Percentiles rank a stretch among this genome's conserved stretches.
Evolutionary conservation across 2,888 invertebrate genomes (phyloP).

Genomic region (Myathropa florea): DNA sequence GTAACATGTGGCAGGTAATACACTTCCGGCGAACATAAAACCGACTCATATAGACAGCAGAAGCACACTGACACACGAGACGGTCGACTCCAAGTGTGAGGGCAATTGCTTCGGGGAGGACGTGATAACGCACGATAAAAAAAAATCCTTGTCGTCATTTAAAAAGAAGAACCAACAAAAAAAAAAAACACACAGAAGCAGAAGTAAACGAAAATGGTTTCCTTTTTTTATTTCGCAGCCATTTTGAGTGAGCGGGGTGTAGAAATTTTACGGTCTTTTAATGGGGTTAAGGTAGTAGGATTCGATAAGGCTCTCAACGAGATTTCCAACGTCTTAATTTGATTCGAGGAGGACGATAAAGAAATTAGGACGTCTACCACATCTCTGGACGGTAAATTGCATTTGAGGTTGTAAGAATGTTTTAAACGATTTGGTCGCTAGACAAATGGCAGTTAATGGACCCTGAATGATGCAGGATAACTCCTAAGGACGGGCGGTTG

Average conservation of each 20-base stretch:
- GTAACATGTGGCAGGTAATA: constrained; percentile 66
- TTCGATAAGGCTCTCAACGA: constrained; percentile 38
- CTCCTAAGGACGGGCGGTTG: too few species aligned
- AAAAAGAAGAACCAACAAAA: constrained; percentile 12
- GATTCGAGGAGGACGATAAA: constrained; percentile 33
- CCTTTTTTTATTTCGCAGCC: constrained; percentile 6
- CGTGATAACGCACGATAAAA: constrained; percentile 53
- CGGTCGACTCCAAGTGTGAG: not conserved
- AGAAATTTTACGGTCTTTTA: constrained; percentile 31
- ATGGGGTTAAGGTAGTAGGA: constrained; percentile 38
- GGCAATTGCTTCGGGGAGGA: constrained; percentile 5
- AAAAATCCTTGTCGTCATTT: constrained; percentile 41
- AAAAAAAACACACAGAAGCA: not conserved
- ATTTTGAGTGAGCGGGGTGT: not conserved
- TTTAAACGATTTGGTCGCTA: too few species aligned
- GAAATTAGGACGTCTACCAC: constrained; percentile 5
- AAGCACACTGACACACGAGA: not conserved
- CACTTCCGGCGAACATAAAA: constrained; percentile 67
- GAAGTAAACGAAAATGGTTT: constrained; percentile 4
- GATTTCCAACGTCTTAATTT: constrained; percentile 35
- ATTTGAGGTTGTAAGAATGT: not conserved
- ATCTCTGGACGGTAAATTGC: not conserved
- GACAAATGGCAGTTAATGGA: not conserved
- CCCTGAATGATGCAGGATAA: too few species aligned
- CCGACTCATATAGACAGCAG: constrained; percentile 51